A percentile compares a stretch with the other conserved stretches of the same genome.
phyloP scores from a whole-genome alignment of 2,888 invertebrate genomes.

The Eilema caniola region DNA sequence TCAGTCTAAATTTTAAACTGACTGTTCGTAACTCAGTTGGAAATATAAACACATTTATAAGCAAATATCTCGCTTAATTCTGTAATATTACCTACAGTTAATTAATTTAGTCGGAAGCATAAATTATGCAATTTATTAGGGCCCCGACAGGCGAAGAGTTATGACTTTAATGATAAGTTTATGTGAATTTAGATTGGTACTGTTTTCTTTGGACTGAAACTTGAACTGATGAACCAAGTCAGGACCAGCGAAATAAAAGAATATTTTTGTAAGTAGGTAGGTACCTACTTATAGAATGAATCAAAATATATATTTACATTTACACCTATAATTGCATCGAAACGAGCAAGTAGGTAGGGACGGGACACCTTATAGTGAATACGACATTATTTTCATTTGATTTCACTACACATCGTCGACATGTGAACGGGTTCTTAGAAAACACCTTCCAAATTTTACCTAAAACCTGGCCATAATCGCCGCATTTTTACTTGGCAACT shows the following conservation, averaged over 20 bases:
- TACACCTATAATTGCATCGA: no score
- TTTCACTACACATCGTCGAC: no score
- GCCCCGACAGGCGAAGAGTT: neutral
- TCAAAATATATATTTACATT: no score
- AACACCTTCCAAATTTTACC: no score
- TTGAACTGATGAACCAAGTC: neutral
- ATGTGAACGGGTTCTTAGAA: no score
- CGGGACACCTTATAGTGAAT: no score
- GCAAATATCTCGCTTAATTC: conserved; percentile 19
- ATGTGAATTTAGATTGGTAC: neutral
- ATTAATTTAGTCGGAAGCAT: conserved; percentile 12
- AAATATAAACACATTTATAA: conserved; percentile 45
- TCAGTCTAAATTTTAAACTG: conserved; percentile 25
- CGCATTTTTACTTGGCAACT: no score
- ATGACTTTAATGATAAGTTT: neutral
- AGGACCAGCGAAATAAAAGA: neutral
- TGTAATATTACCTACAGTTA: conserved; percentile 6
- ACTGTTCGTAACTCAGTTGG: conserved; percentile 16
- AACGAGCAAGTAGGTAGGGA: no score
- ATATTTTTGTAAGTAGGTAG: neutral
- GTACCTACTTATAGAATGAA: no score
- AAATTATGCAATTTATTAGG: conserved; percentile 12
- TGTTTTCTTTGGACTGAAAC: neutral
- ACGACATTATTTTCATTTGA: no score
- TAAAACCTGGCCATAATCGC: no score